phyloP scores from a whole-genome alignment of 2,113 vertebrate species.

The Meleagris gallopavo region DNA sequence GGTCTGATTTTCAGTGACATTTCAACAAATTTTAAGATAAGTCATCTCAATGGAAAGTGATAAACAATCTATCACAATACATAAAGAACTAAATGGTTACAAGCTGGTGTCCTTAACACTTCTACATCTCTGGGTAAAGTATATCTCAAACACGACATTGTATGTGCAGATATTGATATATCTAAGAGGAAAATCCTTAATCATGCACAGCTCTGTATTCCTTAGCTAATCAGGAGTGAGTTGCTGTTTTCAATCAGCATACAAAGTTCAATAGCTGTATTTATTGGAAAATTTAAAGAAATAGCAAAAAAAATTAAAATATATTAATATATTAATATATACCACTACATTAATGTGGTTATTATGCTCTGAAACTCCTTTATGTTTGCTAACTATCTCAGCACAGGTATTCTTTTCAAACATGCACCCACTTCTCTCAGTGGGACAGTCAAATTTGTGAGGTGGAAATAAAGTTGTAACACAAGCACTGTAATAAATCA shows the following conservation, averaged over 20 bases:
- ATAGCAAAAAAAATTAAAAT: neutral
- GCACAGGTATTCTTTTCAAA: neutral
- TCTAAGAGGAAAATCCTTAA: neutral
- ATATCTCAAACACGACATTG: neutral
- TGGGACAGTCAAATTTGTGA: neutral
- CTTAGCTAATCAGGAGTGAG: neutral
- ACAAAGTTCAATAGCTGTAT: neutral
- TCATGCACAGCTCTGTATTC: neutral
- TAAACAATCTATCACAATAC: neutral
- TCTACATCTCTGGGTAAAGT: neutral
- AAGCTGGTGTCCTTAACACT: neutral
- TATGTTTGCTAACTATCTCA: neutral
- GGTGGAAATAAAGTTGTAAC: neutral
- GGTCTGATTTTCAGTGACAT: neutral
- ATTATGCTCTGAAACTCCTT: neutral
- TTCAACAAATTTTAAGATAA: neutral
- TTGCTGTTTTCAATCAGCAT: neutral
- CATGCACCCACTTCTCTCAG: neutral
- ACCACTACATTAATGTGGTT: neutral
- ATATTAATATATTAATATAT: too few relatives aligned
- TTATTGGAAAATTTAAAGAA: neutral
- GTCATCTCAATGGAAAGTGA: neutral
- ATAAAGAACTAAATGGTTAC: neutral
- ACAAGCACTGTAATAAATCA: neutral
- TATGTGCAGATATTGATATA: accelerated